Conservation (phyloP, 2,888 invertebrate species). For the Macrosiphum euphorbiae region DNA sequence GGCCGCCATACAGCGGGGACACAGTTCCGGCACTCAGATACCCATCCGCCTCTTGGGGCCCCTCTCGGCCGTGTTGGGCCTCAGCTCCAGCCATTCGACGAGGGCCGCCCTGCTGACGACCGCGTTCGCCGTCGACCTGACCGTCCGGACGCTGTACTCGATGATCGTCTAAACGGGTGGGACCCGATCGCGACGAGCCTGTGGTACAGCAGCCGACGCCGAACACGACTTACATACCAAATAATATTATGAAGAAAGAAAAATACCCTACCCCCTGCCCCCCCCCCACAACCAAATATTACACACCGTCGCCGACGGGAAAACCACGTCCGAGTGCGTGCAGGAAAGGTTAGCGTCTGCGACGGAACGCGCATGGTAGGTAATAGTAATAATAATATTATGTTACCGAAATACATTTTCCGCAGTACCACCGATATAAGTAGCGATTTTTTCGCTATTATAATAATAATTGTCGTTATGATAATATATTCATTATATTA, state of each 20-base stretch:
- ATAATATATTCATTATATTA: neutral
- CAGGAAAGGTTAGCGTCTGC: neutral
- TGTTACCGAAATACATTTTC: slow-evolving; percentile 3
- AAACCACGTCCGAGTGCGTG: neutral
- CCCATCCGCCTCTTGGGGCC: slow-evolving; percentile 72
- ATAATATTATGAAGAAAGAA: neutral
- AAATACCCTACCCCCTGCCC: too few species aligned
- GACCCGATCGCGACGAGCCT: neutral
- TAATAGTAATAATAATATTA: neutral
- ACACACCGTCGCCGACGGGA: neutral
- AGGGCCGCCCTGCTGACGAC: slow-evolving; percentile 71
- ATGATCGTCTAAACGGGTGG: slow-evolving; percentile 43
- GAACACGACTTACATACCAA: neutral
- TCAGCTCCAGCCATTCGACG: slow-evolving; percentile 72
- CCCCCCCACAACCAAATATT: neutral
- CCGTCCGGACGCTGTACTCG: slow-evolving; percentile 51
- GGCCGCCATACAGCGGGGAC: slow-evolving; percentile 74
- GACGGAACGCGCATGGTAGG: too few species aligned
- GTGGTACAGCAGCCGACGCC: neutral
- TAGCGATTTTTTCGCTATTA: neutral
- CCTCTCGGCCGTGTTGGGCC: slow-evolving; percentile 72
- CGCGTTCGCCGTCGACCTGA: slow-evolving; percentile 58
- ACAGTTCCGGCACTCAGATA: slow-evolving; percentile 73
- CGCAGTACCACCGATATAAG: neutral
- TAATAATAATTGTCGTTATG: neutral